phyloP scores from a whole-genome alignment of 2,888 invertebrate species.

The Poecilus cupreus region DNA sequence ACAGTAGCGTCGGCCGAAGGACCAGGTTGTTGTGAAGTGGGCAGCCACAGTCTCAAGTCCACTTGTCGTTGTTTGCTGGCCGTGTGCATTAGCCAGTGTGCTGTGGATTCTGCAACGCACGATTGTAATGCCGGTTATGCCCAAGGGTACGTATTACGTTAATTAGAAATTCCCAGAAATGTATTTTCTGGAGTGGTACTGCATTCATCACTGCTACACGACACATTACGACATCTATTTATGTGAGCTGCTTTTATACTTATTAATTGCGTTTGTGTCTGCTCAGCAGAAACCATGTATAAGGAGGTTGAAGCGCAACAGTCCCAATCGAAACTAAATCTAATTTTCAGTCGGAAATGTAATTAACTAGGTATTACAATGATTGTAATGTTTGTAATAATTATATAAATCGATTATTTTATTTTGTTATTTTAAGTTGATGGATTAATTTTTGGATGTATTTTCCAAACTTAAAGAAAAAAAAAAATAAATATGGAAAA shows the following conservation, averaged over 20 bases:
- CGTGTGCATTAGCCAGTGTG: neutral
- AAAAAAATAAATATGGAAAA: no score
- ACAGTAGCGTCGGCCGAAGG: neutral
- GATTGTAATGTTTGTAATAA: no score
- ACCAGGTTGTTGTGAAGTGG: conserved; percentile 27
- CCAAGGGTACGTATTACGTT: conserved; percentile 56
- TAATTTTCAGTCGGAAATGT: no score
- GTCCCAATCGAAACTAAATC: no score
- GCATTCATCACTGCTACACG: conserved; percentile 43
- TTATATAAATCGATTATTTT: no score
- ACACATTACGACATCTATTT: conserved; percentile 19
- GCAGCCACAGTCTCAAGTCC: neutral
- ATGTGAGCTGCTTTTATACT: conserved; percentile 18
- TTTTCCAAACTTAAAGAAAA: no score
- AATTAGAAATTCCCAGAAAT: conserved; percentile 54
- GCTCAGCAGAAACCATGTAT: no score
- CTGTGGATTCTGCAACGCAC: conserved; percentile 29
- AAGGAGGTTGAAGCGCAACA: no score
- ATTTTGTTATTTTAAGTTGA: no score
- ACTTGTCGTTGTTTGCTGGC: neutral
- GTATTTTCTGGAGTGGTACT: conserved; percentile 42
- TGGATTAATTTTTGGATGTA: no score
- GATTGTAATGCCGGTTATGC: conserved; percentile 48
- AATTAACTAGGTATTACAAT: no score
- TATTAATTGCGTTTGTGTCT: conserved; percentile 27